Evolutionary conservation across 2,888 invertebrate species (phyloP).

Genomic region (Mythimna ferrago): DNA sequence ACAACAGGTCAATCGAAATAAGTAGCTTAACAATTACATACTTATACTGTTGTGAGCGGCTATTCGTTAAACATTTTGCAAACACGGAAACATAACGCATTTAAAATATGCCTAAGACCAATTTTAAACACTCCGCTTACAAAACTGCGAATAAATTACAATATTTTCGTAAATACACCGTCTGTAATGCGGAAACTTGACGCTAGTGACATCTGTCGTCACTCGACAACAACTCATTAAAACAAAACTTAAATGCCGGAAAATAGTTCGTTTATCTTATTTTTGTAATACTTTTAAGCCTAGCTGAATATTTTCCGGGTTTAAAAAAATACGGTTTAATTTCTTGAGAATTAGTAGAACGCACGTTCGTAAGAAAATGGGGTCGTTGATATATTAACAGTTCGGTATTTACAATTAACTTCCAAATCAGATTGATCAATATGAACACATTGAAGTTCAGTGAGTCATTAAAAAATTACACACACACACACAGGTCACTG

Average conservation of each 20-base stretch:
- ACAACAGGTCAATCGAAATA: constrained; percentile 4
- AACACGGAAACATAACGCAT: constrained; percentile 20
- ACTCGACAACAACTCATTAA: constrained; percentile 52
- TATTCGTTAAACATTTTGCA: constrained; percentile 8
- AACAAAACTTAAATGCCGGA: constrained; percentile 39
- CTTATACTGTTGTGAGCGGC: not conserved
- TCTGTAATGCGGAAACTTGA: constrained; percentile 66
- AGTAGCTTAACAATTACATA: constrained; percentile 14
- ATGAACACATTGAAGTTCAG: constrained; percentile 36
- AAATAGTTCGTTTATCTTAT: constrained; percentile 35
- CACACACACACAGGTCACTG: constrained; percentile 32
- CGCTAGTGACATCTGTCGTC: constrained; percentile 44
- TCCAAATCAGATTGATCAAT: constrained; percentile 42
- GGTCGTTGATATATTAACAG: constrained; percentile 9
- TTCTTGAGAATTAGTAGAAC: not conserved
- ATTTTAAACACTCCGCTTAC: constrained; percentile 7
- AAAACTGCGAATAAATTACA: constrained; percentile 35
- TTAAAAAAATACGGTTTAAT: constrained; percentile 14
- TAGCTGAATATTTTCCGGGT: constrained; percentile 32
- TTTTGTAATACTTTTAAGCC: constrained; percentile 23
- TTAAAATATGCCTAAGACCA: constrained; percentile 7
- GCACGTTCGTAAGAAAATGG: not conserved
- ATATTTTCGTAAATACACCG: constrained; percentile 34
- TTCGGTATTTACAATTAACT: constrained; percentile 16
- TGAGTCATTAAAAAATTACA: constrained; percentile 58